Evolutionary conservation across 1,140 invertebrate genomes (phyloP), one percentile per base, ranked within the genome.

Genomic region (Caerostris extrusa): DNA sequence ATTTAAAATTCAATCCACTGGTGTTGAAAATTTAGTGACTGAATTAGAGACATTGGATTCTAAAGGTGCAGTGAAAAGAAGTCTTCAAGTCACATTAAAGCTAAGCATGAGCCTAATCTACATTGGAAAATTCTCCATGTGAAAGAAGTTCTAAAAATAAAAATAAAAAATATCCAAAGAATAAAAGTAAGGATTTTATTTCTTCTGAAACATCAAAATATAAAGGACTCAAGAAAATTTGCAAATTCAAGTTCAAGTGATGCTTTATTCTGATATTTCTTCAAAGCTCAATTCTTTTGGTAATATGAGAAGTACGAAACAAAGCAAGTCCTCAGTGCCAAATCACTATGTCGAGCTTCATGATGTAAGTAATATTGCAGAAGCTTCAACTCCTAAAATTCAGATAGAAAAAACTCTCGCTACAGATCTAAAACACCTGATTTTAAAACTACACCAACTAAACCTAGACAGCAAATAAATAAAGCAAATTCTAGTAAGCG

Each of bases 351-450:
- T 53, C 58, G 91, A 86, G 82, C 82, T 93, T 87, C 83, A 77
- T 82, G 17, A 61, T 77, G 8, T 17, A 14, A 14, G 14, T 61
- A 6, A 14, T 17, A 61, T 7, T 12, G 8, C 53, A 58, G 5
- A 19, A 10, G 8, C 90, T 53, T 17, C 58, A 85, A 53, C 10
- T 10, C 77, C 67, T 71, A 56, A 8, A n/a, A 56, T 71, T 17
- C 55, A 10, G 69, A 64, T 6, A 88, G 77, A 56, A 88, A 93
- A 57, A 14, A 55, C 10, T 77, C 71, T 7, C 85, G 61, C n/a
- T 92, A 12, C 61, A 88, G 93, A 82, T 91, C 94, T 19, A 95
- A 94, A 82, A 94, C 94, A 4, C 94, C 92, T 7, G 94, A 94
- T 7, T 93, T 12, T 83, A 89, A 82, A 89, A 57, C 34, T n/a